phyloP scores from a whole-genome alignment of 2,888 invertebrate species.

The Ctena decussata region DNA sequence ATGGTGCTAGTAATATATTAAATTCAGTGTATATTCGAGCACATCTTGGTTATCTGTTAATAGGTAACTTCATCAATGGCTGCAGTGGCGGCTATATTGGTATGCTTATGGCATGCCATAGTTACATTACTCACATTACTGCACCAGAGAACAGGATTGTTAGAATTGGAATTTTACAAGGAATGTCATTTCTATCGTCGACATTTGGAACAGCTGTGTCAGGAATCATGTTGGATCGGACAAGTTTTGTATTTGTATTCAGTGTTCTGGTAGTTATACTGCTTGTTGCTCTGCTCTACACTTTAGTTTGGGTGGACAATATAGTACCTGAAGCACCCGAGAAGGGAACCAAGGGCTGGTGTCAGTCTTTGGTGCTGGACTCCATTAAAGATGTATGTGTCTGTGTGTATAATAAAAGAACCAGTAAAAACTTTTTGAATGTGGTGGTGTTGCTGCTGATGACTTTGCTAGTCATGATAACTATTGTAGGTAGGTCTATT shows the following conservation, averaged over 20 bases:
- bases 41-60: constrained; percentile 82
- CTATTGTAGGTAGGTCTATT: constrained; percentile 71
- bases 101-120: constrained; percentile 89
- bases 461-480: constrained; percentile 68
- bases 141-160: constrained; percentile 91
- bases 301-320: constrained; percentile 78
- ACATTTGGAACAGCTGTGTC: constrained; percentile 94
- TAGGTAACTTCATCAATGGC: constrained; percentile 86
- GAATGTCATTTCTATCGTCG: constrained; percentile 94
- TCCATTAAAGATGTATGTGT: constrained; percentile 55
- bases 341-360: constrained; percentile 27
- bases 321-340: constrained; percentile 40
- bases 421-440: constrained; percentile 54
- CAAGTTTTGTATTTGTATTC: constrained; percentile 86
- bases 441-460: constrained; percentile 66
- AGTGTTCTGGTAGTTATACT: constrained; percentile 82
- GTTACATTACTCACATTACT: constrained; percentile 93
- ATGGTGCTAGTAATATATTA: constrained; percentile 71
- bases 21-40: constrained; percentile 80
- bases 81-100: constrained; percentile 87
- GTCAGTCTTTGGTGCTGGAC: constrained; percentile 37
- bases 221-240: constrained; percentile 91
- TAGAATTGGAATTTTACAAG: constrained; percentile 93
- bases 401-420: constrained; percentile 72
- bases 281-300: constrained; percentile 84